phyloP scores from a whole-genome alignment of 2,888 invertebrate genomes.

The Ormyrus thymus region DNA sequence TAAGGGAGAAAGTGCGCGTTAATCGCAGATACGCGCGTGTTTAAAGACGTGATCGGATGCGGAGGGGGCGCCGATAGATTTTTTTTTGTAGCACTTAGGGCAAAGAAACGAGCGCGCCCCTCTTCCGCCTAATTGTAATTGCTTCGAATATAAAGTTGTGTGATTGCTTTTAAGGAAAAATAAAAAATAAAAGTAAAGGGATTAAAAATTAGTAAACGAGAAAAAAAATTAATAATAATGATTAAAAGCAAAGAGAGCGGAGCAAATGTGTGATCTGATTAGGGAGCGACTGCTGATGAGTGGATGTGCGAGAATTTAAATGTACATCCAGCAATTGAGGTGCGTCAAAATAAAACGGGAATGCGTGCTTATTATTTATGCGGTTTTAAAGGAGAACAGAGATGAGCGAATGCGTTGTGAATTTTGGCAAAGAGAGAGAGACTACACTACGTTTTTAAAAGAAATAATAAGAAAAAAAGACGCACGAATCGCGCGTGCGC shows the following conservation, averaged over 20 bases:
- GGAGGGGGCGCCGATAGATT: slow-evolving; percentile 59
- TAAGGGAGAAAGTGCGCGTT: slow-evolving; percentile 6
- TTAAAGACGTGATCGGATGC: slow-evolving; percentile 55
- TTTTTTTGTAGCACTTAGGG: slow-evolving; percentile 64
- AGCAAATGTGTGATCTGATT: slow-evolving; percentile 36
- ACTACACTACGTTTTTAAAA: slow-evolving; percentile 64
- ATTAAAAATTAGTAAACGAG: slow-evolving; percentile 57
- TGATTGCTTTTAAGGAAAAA: slow-evolving; percentile 57
- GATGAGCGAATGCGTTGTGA: slow-evolving; percentile 39
- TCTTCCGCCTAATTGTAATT: slow-evolving; percentile 57
- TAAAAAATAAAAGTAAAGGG: slow-evolving; percentile 36
- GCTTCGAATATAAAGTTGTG: slow-evolving; percentile 59
- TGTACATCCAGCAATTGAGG: slow-evolving; percentile 42
- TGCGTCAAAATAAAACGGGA: neutral
- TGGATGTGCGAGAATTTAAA: slow-evolving; percentile 43
- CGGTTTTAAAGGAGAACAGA: slow-evolving; percentile 22
- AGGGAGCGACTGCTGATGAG: slow-evolving; percentile 38
- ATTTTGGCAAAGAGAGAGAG: slow-evolving; percentile 58
- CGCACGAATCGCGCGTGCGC: slow-evolving; percentile 66
- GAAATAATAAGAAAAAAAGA: slow-evolving; percentile 56
- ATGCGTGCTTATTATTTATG: slow-evolving; percentile 15
- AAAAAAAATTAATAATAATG: slow-evolving; percentile 59
- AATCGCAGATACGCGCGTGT: slow-evolving; percentile 36
- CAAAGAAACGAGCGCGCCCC: slow-evolving; percentile 58
- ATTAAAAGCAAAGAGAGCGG: slow-evolving; percentile 39